Percentiles rank a stretch among this genome's conserved stretches.
These are phyloP conservation scores for Carettochelys insculpta DNA, from an alignment of 2,113 vertebrate species.

Conservation along the genomic window DNA sequence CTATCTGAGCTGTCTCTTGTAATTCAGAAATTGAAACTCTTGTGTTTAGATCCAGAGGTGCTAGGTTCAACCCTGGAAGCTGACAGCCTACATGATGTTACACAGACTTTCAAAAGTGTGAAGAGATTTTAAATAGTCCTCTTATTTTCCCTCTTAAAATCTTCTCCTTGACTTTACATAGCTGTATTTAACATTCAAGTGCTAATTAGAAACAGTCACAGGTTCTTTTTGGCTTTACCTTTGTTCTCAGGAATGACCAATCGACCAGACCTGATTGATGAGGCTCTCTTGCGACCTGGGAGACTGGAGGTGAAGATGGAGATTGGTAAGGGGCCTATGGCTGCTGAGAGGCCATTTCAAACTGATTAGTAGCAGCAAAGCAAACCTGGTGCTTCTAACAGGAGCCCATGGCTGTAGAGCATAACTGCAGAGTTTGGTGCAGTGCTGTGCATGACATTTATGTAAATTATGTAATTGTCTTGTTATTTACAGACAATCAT, in stretches of 20 bases:
- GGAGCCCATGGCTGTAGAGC: not conserved
- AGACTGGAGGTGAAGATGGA: constrained; percentile 98
- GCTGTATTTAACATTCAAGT: not conserved
- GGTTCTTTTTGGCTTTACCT: constrained; percentile 18
- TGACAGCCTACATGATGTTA: not conserved
- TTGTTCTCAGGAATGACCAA: constrained; percentile 93
- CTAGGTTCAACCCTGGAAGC: not conserved
- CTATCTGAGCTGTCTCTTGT: not conserved
- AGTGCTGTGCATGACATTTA: not conserved
- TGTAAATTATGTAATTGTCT: not conserved
- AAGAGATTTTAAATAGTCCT: not conserved
- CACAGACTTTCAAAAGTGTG: not conserved
- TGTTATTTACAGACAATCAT: not conserved
- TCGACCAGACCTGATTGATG: constrained; percentile 96
- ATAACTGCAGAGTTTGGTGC: not conserved
- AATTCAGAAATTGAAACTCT: not conserved
- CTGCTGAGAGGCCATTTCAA: not conserved
- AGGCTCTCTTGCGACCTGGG: constrained; percentile 93
- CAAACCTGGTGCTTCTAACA: rapidly evolving
- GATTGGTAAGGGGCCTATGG: constrained; percentile 84
- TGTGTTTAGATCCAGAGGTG: not conserved
- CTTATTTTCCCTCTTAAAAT: not conserved
- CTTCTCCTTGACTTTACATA: not conserved
- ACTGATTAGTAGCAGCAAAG: not conserved
- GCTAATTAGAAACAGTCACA: not conserved